phyloP scores from a whole-genome alignment of 2,113 vertebrate genomes.

The Coptodon bakossiorum region DNA sequence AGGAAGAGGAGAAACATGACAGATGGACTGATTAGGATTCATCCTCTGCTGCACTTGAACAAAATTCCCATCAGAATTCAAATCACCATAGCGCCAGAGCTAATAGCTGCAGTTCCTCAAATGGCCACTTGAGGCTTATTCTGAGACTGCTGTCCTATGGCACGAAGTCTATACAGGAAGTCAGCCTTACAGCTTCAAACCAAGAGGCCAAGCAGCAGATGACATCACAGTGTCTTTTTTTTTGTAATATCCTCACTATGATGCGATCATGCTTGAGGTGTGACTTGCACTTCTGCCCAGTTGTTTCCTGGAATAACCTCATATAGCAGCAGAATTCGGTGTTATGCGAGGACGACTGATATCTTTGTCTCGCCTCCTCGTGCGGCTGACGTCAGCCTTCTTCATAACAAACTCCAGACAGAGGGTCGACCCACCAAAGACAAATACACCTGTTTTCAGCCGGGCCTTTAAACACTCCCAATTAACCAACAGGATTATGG shows the following conservation, averaged over 20 bases:
- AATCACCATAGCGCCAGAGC: background rate
- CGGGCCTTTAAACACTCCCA: background rate
- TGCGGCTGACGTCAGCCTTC: background rate
- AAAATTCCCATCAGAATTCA: background rate
- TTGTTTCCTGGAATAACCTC: background rate
- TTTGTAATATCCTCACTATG: background rate
- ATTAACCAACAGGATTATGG: conserved; percentile 27
- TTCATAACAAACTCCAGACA: background rate
- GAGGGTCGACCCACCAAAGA: background rate
- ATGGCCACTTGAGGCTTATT: background rate
- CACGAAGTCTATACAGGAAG: background rate
- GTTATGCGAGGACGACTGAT: background rate
- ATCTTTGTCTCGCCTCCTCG: background rate
- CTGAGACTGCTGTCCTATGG: background rate
- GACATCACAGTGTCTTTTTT: background rate
- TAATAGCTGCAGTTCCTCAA: background rate
- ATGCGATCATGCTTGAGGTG: background rate
- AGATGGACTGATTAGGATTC: background rate
- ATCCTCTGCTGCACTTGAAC: background rate
- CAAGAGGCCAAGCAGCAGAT: background rate
- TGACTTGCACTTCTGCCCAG: background rate
- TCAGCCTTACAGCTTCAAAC: background rate
- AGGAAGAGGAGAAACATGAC: background rate
- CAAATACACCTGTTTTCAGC: conserved; percentile 34
- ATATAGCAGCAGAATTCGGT: background rate